Percentiles rank a stretch among this genome's conserved stretches.
Evolutionary conservation across 2,888 invertebrate genomes (phyloP).

Genomic region (Chirona hameri): DNA sequence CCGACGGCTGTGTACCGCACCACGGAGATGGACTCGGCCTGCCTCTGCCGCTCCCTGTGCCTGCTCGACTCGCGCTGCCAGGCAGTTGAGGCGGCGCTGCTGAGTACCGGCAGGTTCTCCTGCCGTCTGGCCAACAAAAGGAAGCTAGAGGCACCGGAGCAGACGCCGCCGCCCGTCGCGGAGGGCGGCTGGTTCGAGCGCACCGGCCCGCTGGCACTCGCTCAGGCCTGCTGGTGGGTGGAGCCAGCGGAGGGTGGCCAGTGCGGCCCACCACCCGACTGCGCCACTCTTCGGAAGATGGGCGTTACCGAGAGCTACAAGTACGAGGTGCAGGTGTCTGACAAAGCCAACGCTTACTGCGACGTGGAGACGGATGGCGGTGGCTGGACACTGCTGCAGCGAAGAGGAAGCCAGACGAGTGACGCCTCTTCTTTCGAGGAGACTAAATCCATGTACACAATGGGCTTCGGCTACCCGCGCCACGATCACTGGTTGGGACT

Average conservation of each 20-base stretch:
- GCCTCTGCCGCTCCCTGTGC: too few relatives aligned
- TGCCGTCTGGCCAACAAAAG: not conserved
- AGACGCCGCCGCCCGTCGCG: not conserved
- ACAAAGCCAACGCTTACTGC: not conserved
- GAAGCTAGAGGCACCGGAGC: not conserved
- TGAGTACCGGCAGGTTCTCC: not conserved
- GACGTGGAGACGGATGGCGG: conserved; percentile 32
- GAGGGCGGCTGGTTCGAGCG: not conserved
- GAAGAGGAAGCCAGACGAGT: not conserved
- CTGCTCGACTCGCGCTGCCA: not conserved
- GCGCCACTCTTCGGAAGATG: not conserved
- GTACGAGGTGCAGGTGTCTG: not conserved
- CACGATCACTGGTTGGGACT: not conserved
- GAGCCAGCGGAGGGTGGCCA: too few relatives aligned
- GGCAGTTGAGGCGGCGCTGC: not conserved
- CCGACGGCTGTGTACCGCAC: too few relatives aligned
- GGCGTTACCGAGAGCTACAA: not conserved
- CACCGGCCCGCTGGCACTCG: not conserved
- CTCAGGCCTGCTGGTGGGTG: not conserved
- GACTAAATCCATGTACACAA: not conserved
- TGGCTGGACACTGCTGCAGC: conserved; percentile 34
- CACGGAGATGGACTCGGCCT: too few relatives aligned
- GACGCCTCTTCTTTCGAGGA: not conserved
- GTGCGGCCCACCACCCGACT: not conserved
- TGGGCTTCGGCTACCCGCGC: not conserved